A percentile compares a stretch with the other conserved stretches of the same genome.
Evolutionary conservation across 2,888 invertebrate genomes (phyloP).

Genomic region (Cryptocephalus primarius): DNA sequence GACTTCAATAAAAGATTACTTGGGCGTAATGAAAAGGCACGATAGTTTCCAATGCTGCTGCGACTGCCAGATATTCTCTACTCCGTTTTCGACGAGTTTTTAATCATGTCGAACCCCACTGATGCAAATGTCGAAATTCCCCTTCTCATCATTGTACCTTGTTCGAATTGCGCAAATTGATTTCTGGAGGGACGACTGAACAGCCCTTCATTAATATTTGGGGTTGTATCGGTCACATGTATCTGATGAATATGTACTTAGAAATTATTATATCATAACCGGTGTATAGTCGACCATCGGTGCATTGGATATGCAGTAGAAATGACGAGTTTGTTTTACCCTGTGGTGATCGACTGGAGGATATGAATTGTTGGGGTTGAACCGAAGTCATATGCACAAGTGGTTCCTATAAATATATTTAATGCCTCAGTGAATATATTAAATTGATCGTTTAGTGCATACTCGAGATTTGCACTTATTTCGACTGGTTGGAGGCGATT

Average conservation of each 20-base stretch:
- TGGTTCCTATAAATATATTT: slow-evolving; percentile 35
- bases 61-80: too few species aligned
- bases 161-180: too few species aligned
- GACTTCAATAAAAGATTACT: too few species aligned
- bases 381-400: slow-evolving; percentile 37
- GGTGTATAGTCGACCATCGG: slow-evolving; percentile 6
- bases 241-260: slow-evolving; percentile 16
- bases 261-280: slow-evolving; percentile 34
- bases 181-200: too few species aligned
- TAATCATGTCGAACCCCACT: slow-evolving; percentile 25
- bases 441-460: slow-evolving; percentile 20
- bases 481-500: not conserved
- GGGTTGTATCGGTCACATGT: slow-evolving; percentile 24
- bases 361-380: slow-evolving; percentile 23
- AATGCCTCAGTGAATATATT: slow-evolving; percentile 32
- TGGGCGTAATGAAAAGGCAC: too few species aligned
- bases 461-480: slow-evolving; percentile 4
- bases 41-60: too few species aligned
- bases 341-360: too few species aligned
- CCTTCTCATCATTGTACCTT: slow-evolving; percentile 1
- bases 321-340: too few species aligned
- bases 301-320: not conserved
- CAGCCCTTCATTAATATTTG: slow-evolving; percentile 16
- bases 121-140: slow-evolving; percentile 26
- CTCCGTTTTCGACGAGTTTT: slow-evolving; percentile 22